Evolutionary conservation across 2,797 vertebrate species (phyloP).

Genomic region (Pipistrellus pygmaeus): DNA sequence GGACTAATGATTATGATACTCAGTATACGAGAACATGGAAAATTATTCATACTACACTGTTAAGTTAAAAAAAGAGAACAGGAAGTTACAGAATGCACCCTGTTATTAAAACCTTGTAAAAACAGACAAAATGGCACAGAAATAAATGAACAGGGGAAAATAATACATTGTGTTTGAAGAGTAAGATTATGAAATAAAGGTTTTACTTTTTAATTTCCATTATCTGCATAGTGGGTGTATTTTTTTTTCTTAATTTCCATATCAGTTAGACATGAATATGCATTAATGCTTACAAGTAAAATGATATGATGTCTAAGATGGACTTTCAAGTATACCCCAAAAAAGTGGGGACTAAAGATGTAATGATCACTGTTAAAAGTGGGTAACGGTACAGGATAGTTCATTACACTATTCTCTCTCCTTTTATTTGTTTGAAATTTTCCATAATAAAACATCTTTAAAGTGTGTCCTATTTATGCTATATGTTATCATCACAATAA

Average conservation of each 20-base stretch:
- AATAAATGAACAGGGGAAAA: constrained; percentile 39
- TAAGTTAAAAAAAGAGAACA: neutral
- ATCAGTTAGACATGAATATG: neutral
- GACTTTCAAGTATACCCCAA: neutral
- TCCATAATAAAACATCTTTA: neutral
- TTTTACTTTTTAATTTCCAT: neutral
- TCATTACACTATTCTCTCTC: neutral
- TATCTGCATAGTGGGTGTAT: neutral
- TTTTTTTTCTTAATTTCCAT: neutral
- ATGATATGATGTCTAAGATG: neutral
- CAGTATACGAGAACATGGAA: neutral
- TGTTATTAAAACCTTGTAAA: constrained; percentile 31
- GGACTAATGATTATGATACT: neutral
- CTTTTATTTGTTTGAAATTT: constrained; percentile 11
- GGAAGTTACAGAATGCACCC: neutral
- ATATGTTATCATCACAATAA: neutral
- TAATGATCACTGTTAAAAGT: neutral
- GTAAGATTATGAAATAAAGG: neutral
- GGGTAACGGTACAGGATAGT: neutral
- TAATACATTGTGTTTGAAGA: neutral
- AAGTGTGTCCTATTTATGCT: neutral
- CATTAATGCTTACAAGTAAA: neutral
- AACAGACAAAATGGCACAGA: constrained; percentile 11
- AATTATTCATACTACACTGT: neutral
- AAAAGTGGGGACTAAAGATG: neutral